A percentile compares a stretch with the other conserved stretches of the same genome.
Evolutionary conservation across 2,888 invertebrate species (phyloP).

Genomic region (Drosophila melanosoma): DNA sequence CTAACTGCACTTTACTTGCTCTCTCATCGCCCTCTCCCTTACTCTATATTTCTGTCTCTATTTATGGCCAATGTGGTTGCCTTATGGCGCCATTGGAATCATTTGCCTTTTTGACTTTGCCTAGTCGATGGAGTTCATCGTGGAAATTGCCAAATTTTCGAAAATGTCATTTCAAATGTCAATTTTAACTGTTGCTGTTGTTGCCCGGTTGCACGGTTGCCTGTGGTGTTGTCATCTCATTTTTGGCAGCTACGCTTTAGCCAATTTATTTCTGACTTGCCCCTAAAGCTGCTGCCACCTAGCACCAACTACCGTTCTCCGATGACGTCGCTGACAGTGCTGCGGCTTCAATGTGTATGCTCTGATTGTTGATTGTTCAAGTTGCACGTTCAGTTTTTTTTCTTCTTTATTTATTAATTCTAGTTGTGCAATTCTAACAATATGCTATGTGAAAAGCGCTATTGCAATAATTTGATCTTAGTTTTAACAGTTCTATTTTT

Average conservation of each 20-base stretch:
- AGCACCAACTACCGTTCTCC: background rate
- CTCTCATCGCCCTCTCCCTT: background rate
- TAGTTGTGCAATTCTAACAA: conserved; percentile 58
- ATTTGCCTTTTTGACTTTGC: conserved; percentile 5
- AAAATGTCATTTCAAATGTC: conserved; percentile 78
- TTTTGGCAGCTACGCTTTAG: conserved; percentile 40
- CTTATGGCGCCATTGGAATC: conserved; percentile 25
- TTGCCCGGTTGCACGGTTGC: conserved; percentile 19
- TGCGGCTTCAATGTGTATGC: conserved; percentile 57
- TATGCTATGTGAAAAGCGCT: conserved; percentile 59
- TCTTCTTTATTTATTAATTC: conserved; percentile 52
- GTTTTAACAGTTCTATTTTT: conserved; percentile 23
- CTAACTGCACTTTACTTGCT: background rate
- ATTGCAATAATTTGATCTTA: conserved; percentile 38
- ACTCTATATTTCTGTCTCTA: background rate
- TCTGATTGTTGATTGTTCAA: conserved; percentile 74
- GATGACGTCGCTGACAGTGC: background rate
- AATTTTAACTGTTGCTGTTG: conserved; percentile 38
- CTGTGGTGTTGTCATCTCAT: conserved; percentile 46
- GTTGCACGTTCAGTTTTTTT: conserved; percentile 23
- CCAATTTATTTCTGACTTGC: conserved; percentile 37
- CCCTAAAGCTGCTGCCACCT: background rate
- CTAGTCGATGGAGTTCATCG: conserved; percentile 21
- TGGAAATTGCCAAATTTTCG: conserved; percentile 68
- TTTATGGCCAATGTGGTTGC: conserved; percentile 14